Evolutionary conservation across 2,888 invertebrate species (phyloP), one percentile per base, ranked within the genome.

Genomic region (Diplolepis rosae): DNA sequence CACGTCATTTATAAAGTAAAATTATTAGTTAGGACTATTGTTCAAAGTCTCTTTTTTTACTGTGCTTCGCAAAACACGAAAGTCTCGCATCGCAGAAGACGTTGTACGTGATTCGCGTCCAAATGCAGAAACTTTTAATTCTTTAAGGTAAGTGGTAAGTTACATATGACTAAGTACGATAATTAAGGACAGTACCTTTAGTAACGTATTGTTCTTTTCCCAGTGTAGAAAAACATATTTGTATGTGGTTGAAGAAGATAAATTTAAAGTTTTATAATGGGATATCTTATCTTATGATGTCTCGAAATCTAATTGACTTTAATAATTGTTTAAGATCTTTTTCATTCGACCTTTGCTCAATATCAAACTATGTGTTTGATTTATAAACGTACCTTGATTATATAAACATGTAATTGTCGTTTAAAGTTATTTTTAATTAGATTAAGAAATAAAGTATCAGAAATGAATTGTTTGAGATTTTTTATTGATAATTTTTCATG

Each of bases 311-410:
- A 39, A 27, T 22, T 48, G 48, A 11, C 48, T 24, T 61, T 61
- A n/a, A 9, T 39, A 42, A 39, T 27, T 61, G 9, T 24, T 24
- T n/a, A 42, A 42, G 61, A 61, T 61, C 24, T 61, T 39, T 9
- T 61, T 42, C 24, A 15, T 61, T 42, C 24, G 61, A 61, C 39
- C 61, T 61, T 61, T 61, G 3, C 3, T 61, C 39, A 61, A 42
- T 61, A 61, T 39, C 39, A 15, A 24, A 39, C 39, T 39, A 22
- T n/a, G 24, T 22, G 24, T 24, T 24, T 24, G 24, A 24, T 56
- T 56, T 24, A 61, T 39, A 61, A 61, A 61, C 39, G 39, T 61
- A 24, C 9, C 9, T 13, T 2, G 7, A 39, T 61, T 61, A 61
- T 42, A n/a, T 61, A 39, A 61, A 39, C n/a, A 35, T 24, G n/a